Percentiles rank a stretch among this genome's conserved stretches.
phyloP scores from a whole-genome alignment of 92 coral and sea anemone genomes.

The Epizoanthus stellaris region DNA sequence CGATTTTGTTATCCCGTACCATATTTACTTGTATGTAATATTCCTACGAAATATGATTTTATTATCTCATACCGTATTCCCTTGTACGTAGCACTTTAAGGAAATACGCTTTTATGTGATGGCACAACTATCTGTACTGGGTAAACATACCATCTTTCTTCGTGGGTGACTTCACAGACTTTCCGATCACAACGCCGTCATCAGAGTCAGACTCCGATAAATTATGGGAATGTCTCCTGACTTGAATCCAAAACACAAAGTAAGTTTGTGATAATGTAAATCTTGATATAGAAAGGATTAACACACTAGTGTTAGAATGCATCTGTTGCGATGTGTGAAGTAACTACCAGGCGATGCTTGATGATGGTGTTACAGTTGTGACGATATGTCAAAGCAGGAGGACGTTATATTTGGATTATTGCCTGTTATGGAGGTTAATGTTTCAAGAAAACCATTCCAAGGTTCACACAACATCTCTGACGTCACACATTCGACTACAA shows the following conservation, averaged over 20 bases:
- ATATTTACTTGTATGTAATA: too few relatives aligned
- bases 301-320: neutral
- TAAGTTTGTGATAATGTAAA: neutral
- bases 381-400: neutral
- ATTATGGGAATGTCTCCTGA: neutral
- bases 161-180: conserved; percentile 36
- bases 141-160: conserved; percentile 24
- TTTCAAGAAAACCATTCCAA: too few relatives aligned
- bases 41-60: too few relatives aligned
- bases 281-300: neutral
- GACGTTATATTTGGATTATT: too few relatives aligned
- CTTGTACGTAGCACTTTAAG: too few relatives aligned
- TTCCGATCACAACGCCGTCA: conserved; percentile 80
- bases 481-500: neutral
- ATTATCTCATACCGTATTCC: too few relatives aligned
- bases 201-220: conserved; percentile 78
- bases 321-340: neutral
- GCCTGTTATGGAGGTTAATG: too few relatives aligned
- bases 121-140: neutral
- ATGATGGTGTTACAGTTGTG: neutral
- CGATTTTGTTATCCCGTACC: too few relatives aligned
- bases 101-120: too few relatives aligned
- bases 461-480: too few relatives aligned
- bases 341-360: neutral
- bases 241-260: conserved; percentile 17